Evolutionary conservation across 2,888 invertebrate genomes (phyloP), one percentile per base, ranked within the genome.

Genomic region (Liodrosophila aerea): DNA sequence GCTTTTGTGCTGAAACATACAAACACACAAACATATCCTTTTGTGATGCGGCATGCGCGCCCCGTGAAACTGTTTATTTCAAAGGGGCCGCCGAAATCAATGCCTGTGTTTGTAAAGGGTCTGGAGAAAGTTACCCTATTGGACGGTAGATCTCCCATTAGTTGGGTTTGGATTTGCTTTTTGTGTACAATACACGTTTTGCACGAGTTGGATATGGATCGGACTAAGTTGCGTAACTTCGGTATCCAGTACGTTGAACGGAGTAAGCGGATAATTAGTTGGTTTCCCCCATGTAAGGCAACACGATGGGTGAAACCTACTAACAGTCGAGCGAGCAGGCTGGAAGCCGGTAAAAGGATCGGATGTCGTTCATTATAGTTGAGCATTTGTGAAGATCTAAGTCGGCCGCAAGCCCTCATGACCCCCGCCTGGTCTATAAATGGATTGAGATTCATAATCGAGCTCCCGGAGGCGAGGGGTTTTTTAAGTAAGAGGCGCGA

Each of bases 1-100:
- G 40, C 40, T 11, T 40, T 40, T 2, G 40, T 40, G 7, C 40
- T 22, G 12, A 40, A 40, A 9, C 40, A 40, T 4, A 27, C 40
- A 7, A 27, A 40, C 0, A 40, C 40, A 11, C 40, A 40, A 1
- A 40, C 40, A 27, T 40, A 40, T 0, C 40, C 40, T 5, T 40
- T 40, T 2, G 30, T 5, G 30, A 30, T 30, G 2, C 7, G 30
- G 8, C 30, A 30, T 3, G 30, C 30, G 3, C 30, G 3, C 7
- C 30, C 30, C 2, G 30, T 30, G 30, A 9, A 30, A 30, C 9
- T 30, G 3, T 30, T 30, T 2, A 30, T 30, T 5, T 30, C 30
- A 9, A 30, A 30, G 7, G 30, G 30, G 3, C 36, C 36, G 15
- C 13, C 36, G 9, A 36, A 36, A 8, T 36, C 36, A 5, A 13